These are phyloP conservation scores for Tetragonula carbonaria DNA, from an alignment of 2,888 invertebrate species.

Conservation along the genomic window DNA sequence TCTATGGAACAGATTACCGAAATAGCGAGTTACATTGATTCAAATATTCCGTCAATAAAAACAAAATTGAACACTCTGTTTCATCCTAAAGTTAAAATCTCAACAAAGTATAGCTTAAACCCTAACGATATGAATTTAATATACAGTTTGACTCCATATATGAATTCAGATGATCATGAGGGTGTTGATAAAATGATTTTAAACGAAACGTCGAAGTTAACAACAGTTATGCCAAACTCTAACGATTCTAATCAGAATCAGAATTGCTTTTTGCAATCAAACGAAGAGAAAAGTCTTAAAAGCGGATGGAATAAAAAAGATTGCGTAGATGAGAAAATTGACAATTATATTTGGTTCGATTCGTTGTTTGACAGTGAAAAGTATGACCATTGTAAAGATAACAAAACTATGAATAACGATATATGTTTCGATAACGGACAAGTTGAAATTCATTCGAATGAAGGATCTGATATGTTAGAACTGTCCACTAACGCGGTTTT, in stretches of 20 bases:
- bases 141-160: slow-evolving; percentile 78
- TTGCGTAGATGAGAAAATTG: slow-evolving; percentile 4
- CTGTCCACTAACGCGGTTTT: slow-evolving; percentile 68
- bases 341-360: slow-evolving; percentile 50
- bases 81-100: slow-evolving; percentile 59
- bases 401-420: background rate
- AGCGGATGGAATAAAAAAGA: background rate
- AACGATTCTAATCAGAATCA: background rate
- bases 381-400: background rate
- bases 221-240: background rate
- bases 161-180: slow-evolving; percentile 35
- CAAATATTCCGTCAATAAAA: slow-evolving; percentile 70
- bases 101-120: slow-evolving; percentile 77
- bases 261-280: background rate
- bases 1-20: slow-evolving; percentile 29
- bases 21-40: slow-evolving; percentile 74
- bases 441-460: slow-evolving; percentile 50
- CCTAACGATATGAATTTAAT: slow-evolving; percentile 74
- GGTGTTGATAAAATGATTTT: slow-evolving; percentile 36
- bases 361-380: background rate
- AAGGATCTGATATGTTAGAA: slow-evolving; percentile 75
- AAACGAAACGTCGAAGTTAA: slow-evolving; percentile 6
- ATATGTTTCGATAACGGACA: background rate
- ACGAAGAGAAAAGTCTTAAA: background rate
- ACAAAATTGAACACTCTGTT: slow-evolving; percentile 62